These are phyloP conservation scores for Leptonema lineaticorne DNA, from an alignment of 1,140 invertebrate species.

Conservation along the genomic window DNA sequence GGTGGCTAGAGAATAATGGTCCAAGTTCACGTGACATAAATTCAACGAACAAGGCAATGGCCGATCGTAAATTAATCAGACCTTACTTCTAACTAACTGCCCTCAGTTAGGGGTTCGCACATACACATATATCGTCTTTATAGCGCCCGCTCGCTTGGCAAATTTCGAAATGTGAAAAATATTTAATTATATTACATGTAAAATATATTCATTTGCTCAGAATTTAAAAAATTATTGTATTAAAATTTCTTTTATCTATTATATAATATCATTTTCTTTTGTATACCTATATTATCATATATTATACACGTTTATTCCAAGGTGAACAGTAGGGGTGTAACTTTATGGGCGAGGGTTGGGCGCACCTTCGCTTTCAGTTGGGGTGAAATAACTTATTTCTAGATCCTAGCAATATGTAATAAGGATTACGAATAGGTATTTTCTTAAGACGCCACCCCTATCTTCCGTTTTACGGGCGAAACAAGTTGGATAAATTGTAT, in stretches of 20 bases:
- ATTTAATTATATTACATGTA: too few species aligned
- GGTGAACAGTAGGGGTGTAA: not conserved
- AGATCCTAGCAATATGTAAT: constrained; percentile 36
- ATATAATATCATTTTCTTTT: too few species aligned
- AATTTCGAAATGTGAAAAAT: too few species aligned
- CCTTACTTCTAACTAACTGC: constrained; percentile 25
- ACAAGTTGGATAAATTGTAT: not conserved
- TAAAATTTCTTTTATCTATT: too few species aligned
- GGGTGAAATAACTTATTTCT: constrained; percentile 28
- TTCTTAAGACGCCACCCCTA: constrained; percentile 7
- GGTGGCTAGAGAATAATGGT: constrained; percentile 25
- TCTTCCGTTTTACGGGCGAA: too few species aligned
- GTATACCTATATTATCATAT: not conserved
- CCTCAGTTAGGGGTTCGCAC: too few species aligned
- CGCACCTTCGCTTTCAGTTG: not conserved
- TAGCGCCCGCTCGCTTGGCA: too few species aligned
- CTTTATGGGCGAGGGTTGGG: constrained; percentile 4
- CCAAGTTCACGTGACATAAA: constrained; percentile 33
- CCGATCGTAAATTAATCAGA: constrained; percentile 32
- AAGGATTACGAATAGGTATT: constrained; percentile 30
- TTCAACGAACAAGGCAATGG: constrained; percentile 22
- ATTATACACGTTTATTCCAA: constrained; percentile 7
- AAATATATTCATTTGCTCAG: too few species aligned
- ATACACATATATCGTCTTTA: too few species aligned
- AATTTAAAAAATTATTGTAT: too few species aligned